Percentiles rank a stretch among this genome's conserved stretches.
phyloP scores from a whole-genome alignment of 2,797 vertebrate genomes.

The Rhinoraja longicauda region DNA sequence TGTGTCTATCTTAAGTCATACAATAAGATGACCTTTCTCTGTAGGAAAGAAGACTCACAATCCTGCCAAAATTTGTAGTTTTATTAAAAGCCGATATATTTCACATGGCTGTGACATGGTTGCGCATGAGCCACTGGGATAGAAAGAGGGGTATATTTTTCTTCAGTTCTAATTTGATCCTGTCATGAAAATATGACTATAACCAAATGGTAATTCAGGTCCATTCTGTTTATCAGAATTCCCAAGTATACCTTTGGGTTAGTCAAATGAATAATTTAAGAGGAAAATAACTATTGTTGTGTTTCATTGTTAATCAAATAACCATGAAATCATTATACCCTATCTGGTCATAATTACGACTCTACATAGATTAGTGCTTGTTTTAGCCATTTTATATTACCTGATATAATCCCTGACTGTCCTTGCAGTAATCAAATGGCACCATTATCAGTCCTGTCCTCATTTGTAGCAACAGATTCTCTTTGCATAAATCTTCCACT shows the following conservation, averaged over 20 bases:
- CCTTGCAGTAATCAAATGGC: constrained; percentile 22
- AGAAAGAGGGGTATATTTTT: not conserved
- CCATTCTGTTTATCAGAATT: constrained; percentile 2
- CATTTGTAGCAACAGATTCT: constrained; percentile 10
- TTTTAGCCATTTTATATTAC: constrained; percentile 24
- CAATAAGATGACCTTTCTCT: not conserved
- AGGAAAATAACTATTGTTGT: constrained; percentile 14
- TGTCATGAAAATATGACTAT: not conserved
- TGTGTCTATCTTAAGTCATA: too few species aligned
- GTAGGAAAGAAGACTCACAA: not conserved
- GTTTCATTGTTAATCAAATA: constrained; percentile 35
- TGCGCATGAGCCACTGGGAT: not conserved
- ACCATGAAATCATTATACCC: not conserved
- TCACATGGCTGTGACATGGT: not conserved
- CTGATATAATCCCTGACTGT: not conserved
- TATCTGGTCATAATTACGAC: not conserved
- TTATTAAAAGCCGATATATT: not conserved
- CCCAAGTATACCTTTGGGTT: not conserved
- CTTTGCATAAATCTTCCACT: constrained; percentile 31
- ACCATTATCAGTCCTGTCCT: not conserved
- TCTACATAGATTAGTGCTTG: constrained; percentile 23
- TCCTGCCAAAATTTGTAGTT: not conserved
- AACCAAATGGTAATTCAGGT: not conserved
- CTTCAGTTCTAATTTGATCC: not conserved
- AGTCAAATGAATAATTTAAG: constrained; percentile 28